Conservation (phyloP, 2,113 vertebrate genomes). For the Scopus umbretta region DNA sequence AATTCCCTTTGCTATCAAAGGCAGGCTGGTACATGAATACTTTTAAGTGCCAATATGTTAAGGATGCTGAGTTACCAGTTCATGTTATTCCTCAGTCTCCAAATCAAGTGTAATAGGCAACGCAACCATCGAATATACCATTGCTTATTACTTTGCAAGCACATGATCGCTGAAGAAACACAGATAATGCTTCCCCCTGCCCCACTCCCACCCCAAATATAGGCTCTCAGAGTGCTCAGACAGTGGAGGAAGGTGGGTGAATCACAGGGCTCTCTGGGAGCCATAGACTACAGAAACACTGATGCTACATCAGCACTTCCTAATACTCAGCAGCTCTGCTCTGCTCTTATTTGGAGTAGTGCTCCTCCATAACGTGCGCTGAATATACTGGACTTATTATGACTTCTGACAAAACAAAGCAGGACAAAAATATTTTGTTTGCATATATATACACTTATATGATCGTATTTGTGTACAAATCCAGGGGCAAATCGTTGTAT, state of each 20-base stretch:
- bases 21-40: not conserved
- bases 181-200: not conserved
- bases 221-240: not conserved
- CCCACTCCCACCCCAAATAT: fast-evolving
- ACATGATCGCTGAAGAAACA: not conserved
- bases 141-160: not conserved
- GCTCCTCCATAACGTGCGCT: fast-evolving
- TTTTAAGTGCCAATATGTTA: not conserved
- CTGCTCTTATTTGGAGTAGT: not conserved
- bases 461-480: not conserved
- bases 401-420: not conserved
- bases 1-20: not conserved
- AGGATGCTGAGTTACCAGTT: not conserved
- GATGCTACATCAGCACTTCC: not conserved
- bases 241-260: not conserved
- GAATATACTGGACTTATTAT: not conserved
- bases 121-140: not conserved
- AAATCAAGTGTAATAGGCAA: not conserved
- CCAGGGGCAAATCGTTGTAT: not conserved
- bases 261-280: not conserved
- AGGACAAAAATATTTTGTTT: not conserved
- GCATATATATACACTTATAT: not conserved
- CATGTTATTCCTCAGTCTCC: not conserved
- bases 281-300: not conserved
- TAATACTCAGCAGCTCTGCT: not conserved